Conservation (phyloP, 92 coral and sea anemone species). For the Parazoanthus atlanticus region DNA sequence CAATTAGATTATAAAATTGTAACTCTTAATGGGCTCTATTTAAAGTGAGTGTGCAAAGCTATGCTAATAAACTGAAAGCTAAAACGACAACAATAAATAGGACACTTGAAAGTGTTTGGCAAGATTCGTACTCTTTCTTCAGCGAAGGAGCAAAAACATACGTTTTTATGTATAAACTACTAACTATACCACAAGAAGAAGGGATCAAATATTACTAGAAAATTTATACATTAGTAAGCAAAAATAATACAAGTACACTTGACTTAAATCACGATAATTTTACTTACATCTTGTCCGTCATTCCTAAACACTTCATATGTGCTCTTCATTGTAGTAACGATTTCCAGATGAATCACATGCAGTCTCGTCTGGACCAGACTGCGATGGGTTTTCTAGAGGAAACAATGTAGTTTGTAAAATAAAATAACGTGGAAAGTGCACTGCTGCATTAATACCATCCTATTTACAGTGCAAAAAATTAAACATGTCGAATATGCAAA, state of each 20-base stretch:
- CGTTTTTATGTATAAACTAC: background rate
- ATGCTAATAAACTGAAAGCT: too few relatives aligned
- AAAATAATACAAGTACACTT: too few relatives aligned
- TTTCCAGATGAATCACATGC: slow-evolving; percentile 89
- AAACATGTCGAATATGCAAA: background rate
- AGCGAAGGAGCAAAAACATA: too few relatives aligned
- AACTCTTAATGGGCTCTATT: too few relatives aligned
- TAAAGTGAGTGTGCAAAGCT: too few relatives aligned
- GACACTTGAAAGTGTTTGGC: too few relatives aligned
- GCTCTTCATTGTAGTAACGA: slow-evolving; percentile 90
- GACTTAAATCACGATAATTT: background rate
- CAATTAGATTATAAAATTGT: too few relatives aligned
- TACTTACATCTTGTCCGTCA: slow-evolving; percentile 93
- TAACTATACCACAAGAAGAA: background rate
- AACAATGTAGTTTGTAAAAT: background rate
- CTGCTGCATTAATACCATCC: background rate
- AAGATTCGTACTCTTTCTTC: too few relatives aligned
- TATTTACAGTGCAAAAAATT: background rate
- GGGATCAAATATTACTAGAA: background rate
- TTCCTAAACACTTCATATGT: slow-evolving; percentile 92
- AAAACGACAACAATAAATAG: too few relatives aligned
- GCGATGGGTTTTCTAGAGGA: slow-evolving; percentile 85
- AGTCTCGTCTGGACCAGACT: slow-evolving; percentile 88
- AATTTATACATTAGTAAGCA: background rate
- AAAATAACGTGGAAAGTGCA: background rate